Evolutionary conservation across 2,888 invertebrate genomes (phyloP).

Genomic region (Lucinisca nassula): DNA sequence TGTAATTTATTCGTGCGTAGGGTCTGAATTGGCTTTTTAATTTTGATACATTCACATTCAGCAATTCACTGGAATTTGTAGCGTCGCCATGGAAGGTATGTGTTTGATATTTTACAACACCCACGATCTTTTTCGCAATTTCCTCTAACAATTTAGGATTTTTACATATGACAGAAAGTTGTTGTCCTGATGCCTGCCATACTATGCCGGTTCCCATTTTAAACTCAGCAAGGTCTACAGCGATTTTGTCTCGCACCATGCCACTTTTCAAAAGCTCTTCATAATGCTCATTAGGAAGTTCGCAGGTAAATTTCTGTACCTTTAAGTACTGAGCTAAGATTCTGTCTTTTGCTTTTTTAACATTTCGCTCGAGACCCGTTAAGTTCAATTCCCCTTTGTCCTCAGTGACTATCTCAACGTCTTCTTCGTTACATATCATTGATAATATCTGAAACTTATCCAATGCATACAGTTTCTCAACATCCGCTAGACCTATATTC

Average conservation of each 20-base stretch:
- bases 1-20: constrained; percentile 1
- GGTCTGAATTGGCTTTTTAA: constrained; percentile 20
- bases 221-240: background rate
- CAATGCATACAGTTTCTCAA: constrained; percentile 26
- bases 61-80: background rate
- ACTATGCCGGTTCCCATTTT: background rate
- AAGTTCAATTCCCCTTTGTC: background rate
- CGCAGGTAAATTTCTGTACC: background rate
- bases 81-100: constrained; percentile 28
- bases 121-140: background rate
- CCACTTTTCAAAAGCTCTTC: background rate
- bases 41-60: constrained; percentile 1
- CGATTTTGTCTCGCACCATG: constrained; percentile 9
- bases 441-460: constrained; percentile 1
- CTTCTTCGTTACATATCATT: background rate
- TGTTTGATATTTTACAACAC: background rate
- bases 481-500: constrained; percentile 15
- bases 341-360: constrained; percentile 5
- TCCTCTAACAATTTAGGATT: background rate
- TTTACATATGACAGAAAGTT: background rate
- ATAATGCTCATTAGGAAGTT: background rate
- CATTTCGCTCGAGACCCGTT: background rate
- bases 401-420: background rate
- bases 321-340: background rate
- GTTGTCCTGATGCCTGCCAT: background rate